Conservation (phyloP, 2,888 invertebrate genomes). For the Teleogryllus oceanicus region DNA sequence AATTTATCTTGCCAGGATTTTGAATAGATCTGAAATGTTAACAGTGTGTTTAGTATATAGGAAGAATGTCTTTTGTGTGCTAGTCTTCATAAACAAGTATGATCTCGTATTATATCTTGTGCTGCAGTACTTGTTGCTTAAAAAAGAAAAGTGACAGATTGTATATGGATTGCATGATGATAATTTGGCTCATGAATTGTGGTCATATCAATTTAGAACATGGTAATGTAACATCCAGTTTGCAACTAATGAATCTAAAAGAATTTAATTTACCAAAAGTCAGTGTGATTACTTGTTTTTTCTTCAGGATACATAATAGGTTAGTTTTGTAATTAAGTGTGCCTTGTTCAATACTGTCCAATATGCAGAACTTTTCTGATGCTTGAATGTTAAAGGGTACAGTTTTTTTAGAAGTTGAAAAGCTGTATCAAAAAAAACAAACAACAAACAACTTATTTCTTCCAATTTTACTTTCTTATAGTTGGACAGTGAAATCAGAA, state of each 20-base stretch:
- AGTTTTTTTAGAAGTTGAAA: not conserved
- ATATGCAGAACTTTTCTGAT: not conserved
- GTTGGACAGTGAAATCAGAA: not conserved
- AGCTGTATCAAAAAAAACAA: not conserved
- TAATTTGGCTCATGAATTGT: not conserved
- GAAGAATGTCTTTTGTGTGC: not conserved
- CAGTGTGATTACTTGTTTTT: not conserved
- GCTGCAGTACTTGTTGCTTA: too few species aligned
- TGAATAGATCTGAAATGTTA: too few species aligned
- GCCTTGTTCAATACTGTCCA: conserved; percentile 25
- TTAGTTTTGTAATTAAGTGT: conserved; percentile 22
- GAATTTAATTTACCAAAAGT: not conserved
- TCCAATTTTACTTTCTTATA: not conserved
- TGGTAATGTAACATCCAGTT: not conserved
- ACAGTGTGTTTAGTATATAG: not conserved
- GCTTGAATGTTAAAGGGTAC: not conserved
- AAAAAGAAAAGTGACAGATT: too few species aligned
- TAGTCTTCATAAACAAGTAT: too few species aligned
- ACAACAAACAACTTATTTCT: too few species aligned
- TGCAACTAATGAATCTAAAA: not conserved
- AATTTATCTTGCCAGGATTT: too few species aligned
- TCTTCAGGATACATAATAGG: not conserved
- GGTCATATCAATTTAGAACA: not conserved
- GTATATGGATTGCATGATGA: too few species aligned
- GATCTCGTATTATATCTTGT: too few species aligned